phyloP scores from a whole-genome alignment of 2,797 vertebrate genomes.

The Gouania willdenowi region DNA sequence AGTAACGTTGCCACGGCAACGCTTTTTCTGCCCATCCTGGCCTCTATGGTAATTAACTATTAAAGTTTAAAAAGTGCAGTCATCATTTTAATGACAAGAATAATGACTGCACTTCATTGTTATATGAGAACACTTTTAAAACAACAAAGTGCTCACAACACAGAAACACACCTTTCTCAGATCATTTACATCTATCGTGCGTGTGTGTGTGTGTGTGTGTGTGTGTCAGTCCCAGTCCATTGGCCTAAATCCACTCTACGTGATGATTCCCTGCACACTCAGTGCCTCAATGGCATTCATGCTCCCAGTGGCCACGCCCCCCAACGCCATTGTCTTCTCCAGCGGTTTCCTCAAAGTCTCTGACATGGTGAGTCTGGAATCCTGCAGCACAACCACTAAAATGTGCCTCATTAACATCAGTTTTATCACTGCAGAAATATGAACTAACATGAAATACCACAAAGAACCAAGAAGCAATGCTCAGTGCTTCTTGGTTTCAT shows the following conservation, averaged over 20 bases:
- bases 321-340: conserved; percentile 90
- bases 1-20: conserved; percentile 94
- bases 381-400: no score
- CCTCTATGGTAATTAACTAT: conserved; percentile 82
- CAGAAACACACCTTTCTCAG: no score
- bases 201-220: background rate
- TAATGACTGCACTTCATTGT: no score
- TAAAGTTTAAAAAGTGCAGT: no score
- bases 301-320: conserved; percentile 90
- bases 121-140: no score
- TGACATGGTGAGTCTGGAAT: conserved; percentile 84
- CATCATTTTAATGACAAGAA: no score
- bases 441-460: no score
- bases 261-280: conserved; percentile 88
- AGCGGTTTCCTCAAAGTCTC: conserved; percentile 81
- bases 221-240: conserved; percentile 72
- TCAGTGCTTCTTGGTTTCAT: no score
- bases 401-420: no score
- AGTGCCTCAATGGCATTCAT: conserved; percentile 92
- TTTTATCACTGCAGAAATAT: no score
- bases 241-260: conserved; percentile 83
- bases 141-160: background rate
- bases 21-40: conserved; percentile 90
- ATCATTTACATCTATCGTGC: no score
- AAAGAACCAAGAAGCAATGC: no score